These are phyloP conservation scores for Eciton burchellii DNA, from an alignment of 1,140 invertebrate species.

Conservation along the genomic window DNA sequence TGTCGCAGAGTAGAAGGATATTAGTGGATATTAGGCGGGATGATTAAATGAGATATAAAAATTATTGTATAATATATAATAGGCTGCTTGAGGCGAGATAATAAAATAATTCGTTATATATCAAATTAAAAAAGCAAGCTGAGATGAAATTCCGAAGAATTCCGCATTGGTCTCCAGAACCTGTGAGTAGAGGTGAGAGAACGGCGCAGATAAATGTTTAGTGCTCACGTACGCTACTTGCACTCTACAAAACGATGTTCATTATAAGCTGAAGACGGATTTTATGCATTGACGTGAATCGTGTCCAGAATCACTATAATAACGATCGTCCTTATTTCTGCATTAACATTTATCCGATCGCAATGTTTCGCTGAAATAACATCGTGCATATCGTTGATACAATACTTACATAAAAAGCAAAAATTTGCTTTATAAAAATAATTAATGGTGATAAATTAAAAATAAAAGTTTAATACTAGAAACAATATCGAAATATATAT, in stretches of 20 bases:
- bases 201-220: constrained; percentile 70
- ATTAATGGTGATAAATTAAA: constrained; percentile 18
- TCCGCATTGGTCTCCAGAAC: constrained; percentile 83
- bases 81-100: constrained; percentile 71
- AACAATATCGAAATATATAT: constrained; percentile 4
- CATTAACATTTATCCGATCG: constrained; percentile 24
- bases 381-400: constrained; percentile 38
- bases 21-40: constrained; percentile 72
- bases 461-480: constrained; percentile 24
- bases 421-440: constrained; percentile 11
- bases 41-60: constrained; percentile 68
- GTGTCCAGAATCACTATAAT: constrained; percentile 76
- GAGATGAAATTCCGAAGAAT: constrained; percentile 75
- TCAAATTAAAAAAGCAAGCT: constrained; percentile 82
- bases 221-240: constrained; percentile 55
- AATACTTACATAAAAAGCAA: constrained; percentile 42
- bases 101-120: constrained; percentile 74
- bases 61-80: constrained; percentile 66
- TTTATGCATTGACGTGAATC: constrained; percentile 70
- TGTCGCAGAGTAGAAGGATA: constrained; percentile 76
- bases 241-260: constrained; percentile 37
- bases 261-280: constrained; percentile 52
- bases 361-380: constrained; percentile 52
- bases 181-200: constrained; percentile 81
- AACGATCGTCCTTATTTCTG: constrained; percentile 5